Evolutionary conservation across 2,888 invertebrate species (phyloP).

Genomic region (Nineta flava): DNA sequence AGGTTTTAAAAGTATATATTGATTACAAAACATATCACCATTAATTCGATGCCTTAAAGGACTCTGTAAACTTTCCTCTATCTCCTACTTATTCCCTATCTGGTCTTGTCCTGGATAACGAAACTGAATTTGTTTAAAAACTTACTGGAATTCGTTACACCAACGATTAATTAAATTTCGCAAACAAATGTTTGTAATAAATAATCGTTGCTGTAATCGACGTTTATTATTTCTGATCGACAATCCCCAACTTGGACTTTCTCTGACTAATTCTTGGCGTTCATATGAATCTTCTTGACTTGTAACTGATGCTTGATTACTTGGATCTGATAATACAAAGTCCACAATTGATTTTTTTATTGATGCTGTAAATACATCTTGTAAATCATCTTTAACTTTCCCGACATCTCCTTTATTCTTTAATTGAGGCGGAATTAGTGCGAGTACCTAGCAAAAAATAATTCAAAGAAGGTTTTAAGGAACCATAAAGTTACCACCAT

Average conservation of each 20-base stretch:
- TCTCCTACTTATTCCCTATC: neutral
- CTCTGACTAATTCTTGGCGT: slow-evolving; percentile 39
- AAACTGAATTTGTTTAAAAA: neutral
- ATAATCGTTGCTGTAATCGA: slow-evolving; percentile 43
- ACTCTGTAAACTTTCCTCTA: too few species aligned
- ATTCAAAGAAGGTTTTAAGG: neutral
- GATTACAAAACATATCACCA: too few species aligned
- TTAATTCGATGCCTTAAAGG: too few species aligned
- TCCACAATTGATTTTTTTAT: slow-evolving; percentile 88
- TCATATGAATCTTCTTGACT: slow-evolving; percentile 34
- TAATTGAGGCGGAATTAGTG: slow-evolving; percentile 43
- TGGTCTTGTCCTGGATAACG: too few species aligned
- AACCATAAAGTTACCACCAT: too few species aligned
- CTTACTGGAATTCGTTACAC: slow-evolving; percentile 59
- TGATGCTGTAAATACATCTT: slow-evolving; percentile 70
- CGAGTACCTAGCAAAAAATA: slow-evolving; percentile 35
- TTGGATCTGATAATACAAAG: slow-evolving; percentile 72
- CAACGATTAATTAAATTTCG: slow-evolving; percentile 65
- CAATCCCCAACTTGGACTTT: slow-evolving; percentile 52
- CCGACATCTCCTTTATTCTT: slow-evolving; percentile 42
- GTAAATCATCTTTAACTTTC: slow-evolving; percentile 57
- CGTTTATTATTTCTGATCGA: slow-evolving; percentile 28
- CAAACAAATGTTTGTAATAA: slow-evolving; percentile 68
- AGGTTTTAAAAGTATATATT: too few species aligned
- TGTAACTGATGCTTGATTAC: slow-evolving; percentile 33